A percentile compares a stretch with the other conserved stretches of the same genome.
These are phyloP conservation scores for Neoitamus cyanurus DNA, from an alignment of 2,888 invertebrate genomes.

Conservation along the genomic window DNA sequence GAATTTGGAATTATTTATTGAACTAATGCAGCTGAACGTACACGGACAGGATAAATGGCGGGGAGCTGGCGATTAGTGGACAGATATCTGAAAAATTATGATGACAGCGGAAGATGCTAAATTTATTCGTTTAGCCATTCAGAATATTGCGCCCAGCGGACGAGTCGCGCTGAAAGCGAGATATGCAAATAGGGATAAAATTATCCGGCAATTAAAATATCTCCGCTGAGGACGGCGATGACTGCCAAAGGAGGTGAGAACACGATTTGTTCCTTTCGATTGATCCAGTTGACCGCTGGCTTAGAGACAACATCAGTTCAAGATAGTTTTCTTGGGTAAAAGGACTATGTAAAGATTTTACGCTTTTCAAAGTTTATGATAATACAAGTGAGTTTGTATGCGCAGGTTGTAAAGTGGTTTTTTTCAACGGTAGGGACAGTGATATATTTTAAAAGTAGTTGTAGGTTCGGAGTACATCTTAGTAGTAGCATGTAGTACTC, in stretches of 20 bases:
- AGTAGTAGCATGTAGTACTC: too few species aligned
- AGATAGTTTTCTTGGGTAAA: not conserved
- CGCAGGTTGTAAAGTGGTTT: too few species aligned
- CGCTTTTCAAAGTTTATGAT: too few species aligned
- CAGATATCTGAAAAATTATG: constrained; percentile 44
- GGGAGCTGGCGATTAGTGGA: constrained; percentile 31
- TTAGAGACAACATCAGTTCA: not conserved
- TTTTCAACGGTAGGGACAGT: too few species aligned
- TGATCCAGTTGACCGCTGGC: not conserved
- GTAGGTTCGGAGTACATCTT: too few species aligned
- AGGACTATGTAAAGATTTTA: too few species aligned
- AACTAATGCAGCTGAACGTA: constrained; percentile 41
- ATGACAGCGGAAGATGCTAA: constrained; percentile 40
- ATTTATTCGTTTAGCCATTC: constrained; percentile 16
- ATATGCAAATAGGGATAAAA: constrained; percentile 32
- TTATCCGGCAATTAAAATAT: constrained; percentile 33
- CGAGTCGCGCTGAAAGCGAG: not conserved
- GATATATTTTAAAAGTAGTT: too few species aligned
- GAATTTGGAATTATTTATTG: constrained; percentile 45
- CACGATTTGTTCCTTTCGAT: not conserved
- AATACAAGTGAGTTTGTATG: too few species aligned
- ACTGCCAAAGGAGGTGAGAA: not conserved
- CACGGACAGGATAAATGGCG: constrained; percentile 30
- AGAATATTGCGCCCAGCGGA: constrained; percentile 2
- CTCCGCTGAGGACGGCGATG: not conserved